phyloP scores from a whole-genome alignment of 2,113 vertebrate genomes.

The Eidolon helvum region DNA sequence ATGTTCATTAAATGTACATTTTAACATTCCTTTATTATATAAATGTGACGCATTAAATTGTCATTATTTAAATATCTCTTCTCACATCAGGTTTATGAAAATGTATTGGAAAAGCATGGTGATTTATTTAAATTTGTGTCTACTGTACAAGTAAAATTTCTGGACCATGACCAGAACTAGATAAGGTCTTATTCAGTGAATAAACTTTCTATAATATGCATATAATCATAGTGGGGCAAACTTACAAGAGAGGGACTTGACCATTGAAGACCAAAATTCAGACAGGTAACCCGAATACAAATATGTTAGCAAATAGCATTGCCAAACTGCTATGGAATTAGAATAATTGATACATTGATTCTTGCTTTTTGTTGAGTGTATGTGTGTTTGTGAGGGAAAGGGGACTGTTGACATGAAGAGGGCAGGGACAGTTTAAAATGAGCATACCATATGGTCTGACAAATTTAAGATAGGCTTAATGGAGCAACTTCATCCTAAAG shows the following conservation, averaged over 20 bases:
- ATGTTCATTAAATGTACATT: neutral
- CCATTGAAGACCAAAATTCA: neutral
- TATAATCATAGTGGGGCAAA: neutral
- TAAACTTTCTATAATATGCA: neutral
- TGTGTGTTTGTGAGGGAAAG: neutral
- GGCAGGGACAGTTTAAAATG: neutral
- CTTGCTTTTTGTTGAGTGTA: neutral
- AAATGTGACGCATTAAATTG: neutral
- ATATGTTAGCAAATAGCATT: neutral
- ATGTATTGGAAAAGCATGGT: neutral
- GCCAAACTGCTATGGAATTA: too few species aligned
- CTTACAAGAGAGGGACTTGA: neutral
- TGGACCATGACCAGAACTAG: neutral
- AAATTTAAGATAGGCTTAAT: neutral
- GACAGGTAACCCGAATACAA: neutral
- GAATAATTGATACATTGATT: neutral
- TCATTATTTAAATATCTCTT: neutral
- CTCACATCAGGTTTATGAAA: neutral
- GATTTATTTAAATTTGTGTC: constrained; percentile 15
- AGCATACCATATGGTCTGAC: too few species aligned
- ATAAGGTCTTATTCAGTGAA: neutral
- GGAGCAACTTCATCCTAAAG: neutral
- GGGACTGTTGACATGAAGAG: accelerated
- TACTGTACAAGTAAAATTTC: neutral
- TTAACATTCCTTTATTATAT: neutral